Percentiles rank a stretch among this genome's conserved stretches.
These are phyloP conservation scores for Caradrina clavipalpis DNA, from an alignment of 2,888 invertebrate species.

Conservation along the genomic window DNA sequence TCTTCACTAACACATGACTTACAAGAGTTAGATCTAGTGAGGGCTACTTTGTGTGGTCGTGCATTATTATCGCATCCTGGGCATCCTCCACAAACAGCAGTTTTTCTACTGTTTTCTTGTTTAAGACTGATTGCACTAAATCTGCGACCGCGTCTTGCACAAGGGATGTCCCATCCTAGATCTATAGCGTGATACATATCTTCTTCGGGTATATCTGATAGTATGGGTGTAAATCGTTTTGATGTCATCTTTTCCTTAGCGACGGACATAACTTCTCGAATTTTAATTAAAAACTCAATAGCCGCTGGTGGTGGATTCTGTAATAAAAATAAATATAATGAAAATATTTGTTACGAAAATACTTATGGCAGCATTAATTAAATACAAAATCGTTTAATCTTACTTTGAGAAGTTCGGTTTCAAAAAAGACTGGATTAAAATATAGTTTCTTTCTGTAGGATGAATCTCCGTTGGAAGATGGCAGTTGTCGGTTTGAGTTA, in stretches of 20 bases:
- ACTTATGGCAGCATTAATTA: background rate
- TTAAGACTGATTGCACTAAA: conserved; percentile 91
- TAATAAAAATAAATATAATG: conserved; percentile 67
- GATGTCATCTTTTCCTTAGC: conserved; percentile 97
- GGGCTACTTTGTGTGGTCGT: conserved; percentile 74
- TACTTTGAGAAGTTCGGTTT: conserved; percentile 95
- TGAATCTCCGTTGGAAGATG: conserved; percentile 82
- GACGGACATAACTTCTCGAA: conserved; percentile 96
- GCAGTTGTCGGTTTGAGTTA: conserved; percentile 70
- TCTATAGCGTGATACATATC: conserved; percentile 89
- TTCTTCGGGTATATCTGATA: conserved; percentile 96
- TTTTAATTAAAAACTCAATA: conserved; percentile 96
- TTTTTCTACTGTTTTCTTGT: conserved; percentile 91
- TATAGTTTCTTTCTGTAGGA: conserved; percentile 94
- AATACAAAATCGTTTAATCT: conserved; percentile 48
- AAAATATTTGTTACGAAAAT: background rate
- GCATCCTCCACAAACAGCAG: conserved; percentile 92
- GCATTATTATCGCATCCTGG: conserved; percentile 91
- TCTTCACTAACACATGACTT: conserved; percentile 92
- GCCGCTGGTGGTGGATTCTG: conserved; percentile 97
- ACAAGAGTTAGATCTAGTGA: conserved; percentile 88
- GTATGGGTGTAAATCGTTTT: conserved; percentile 94
- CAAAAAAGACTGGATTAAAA: conserved; percentile 97
- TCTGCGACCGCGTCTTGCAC: conserved; percentile 88
- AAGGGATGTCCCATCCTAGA: conserved; percentile 87